These are phyloP conservation scores for Gortyna flavago DNA, from an alignment of 2,888 invertebrate genomes.

Conservation along the genomic window DNA sequence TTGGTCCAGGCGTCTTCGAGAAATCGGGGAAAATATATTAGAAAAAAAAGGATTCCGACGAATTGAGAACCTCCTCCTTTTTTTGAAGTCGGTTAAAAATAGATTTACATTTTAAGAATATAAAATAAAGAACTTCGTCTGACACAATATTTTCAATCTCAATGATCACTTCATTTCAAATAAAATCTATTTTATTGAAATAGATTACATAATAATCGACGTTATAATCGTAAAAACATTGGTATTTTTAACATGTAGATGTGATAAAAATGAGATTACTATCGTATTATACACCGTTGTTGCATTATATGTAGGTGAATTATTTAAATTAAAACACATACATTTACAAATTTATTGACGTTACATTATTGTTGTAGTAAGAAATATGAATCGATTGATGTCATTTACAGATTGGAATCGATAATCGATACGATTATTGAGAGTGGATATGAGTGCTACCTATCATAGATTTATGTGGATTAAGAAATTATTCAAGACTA, in stretches of 20 bases:
- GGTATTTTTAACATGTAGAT: conserved; percentile 30
- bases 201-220: conserved; percentile 33
- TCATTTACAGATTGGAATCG: conserved; percentile 39
- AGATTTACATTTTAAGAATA: not conserved
- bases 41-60: no score
- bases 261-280: conserved; percentile 52
- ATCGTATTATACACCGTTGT: conserved; percentile 25
- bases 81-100: no score
- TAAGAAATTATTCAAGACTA: not conserved
- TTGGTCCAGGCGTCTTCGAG: no score
- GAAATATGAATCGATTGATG: conserved; percentile 33
- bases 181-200: conserved; percentile 27
- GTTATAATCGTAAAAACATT: conserved; percentile 43
- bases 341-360: conserved; percentile 48
- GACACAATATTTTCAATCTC: conserved; percentile 22
- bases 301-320: conserved; percentile 40
- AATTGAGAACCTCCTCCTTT: no score
- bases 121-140: not conserved
- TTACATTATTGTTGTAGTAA: conserved; percentile 30
- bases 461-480: not conserved
- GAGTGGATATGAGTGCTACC: conserved; percentile 2
- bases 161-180: conserved; percentile 31
- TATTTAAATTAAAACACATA: conserved; percentile 61
- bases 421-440: conserved; percentile 43
- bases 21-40: no score